Evolutionary conservation across 2,113 vertebrate genomes (phyloP).

Genomic region (Ophiodon elongatus): DNA sequence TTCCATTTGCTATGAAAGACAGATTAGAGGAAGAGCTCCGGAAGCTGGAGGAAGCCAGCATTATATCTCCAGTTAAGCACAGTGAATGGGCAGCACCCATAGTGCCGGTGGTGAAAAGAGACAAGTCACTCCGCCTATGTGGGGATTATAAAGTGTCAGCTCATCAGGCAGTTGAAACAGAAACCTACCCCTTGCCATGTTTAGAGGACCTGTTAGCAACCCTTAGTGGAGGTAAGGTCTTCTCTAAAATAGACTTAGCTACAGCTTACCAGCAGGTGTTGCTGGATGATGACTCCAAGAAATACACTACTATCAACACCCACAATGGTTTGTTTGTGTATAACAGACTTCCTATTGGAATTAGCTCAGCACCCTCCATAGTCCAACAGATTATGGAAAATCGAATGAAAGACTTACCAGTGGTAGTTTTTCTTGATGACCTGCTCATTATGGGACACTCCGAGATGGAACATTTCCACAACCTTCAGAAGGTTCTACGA

Average conservation of each 20-base stretch:
- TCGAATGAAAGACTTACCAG: background rate
- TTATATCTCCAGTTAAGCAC: conserved; percentile 32
- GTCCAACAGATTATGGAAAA: background rate
- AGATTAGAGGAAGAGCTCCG: conserved; percentile 4
- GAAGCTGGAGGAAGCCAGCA: conserved; percentile 21
- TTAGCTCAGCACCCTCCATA: background rate
- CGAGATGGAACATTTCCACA: background rate
- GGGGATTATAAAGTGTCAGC: conserved; percentile 48
- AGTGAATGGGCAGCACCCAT: conserved; percentile 36
- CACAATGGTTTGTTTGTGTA: conserved; percentile 5
- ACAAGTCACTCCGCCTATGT: conserved; percentile 22
- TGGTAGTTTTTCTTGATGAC: background rate
- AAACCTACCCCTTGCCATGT: conserved; percentile 21
- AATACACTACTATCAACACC: conserved; percentile 15
- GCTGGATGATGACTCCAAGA: conserved; percentile 6
- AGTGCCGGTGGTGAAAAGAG: conserved; percentile 30
- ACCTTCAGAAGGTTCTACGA: background rate
- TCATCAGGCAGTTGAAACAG: conserved; percentile 39
- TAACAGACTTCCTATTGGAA: background rate
- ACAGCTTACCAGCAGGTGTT: conserved; percentile 47
- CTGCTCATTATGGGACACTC: background rate
- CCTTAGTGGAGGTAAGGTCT: conserved; percentile 40
- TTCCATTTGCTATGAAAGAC: conserved; percentile 33
- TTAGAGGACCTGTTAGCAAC: conserved; percentile 50
- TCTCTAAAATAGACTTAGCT: conserved; percentile 48